A percentile compares a stretch with the other conserved stretches of the same genome.
Evolutionary conservation across 1,140 invertebrate species (phyloP).

Genomic region (Conus ventricosus): DNA sequence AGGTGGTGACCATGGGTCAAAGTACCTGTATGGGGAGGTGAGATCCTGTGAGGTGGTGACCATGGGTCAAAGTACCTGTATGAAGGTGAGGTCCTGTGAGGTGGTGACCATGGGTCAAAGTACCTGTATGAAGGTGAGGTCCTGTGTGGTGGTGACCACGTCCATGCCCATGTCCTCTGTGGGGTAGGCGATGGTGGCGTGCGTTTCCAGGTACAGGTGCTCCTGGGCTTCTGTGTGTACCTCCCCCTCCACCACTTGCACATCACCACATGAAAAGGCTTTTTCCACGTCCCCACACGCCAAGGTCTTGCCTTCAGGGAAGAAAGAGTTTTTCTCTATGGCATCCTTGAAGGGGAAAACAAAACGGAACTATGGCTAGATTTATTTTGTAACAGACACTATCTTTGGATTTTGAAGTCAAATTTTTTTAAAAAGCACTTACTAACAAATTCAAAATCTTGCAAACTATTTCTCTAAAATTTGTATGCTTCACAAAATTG

Average conservation of each 20-base stretch:
- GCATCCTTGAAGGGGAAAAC: constrained; percentile 30
- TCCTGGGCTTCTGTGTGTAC: constrained; percentile 94
- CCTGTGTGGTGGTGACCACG: constrained; percentile 85
- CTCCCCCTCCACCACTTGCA: constrained; percentile 76
- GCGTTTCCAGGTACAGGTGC: constrained; percentile 96
- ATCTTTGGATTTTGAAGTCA: too few relatives aligned
- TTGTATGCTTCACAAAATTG: too few relatives aligned
- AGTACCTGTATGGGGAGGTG: too few relatives aligned
- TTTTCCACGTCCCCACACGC: constrained; percentile 82
- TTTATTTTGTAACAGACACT: too few relatives aligned
- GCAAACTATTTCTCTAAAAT: too few relatives aligned
- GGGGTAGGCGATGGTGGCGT: constrained; percentile 83
- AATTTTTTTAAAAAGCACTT: too few relatives aligned
- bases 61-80: too few relatives aligned
- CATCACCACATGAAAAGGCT: constrained; percentile 80
- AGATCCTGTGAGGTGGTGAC: too few relatives aligned
- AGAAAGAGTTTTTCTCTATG: constrained; percentile 49
- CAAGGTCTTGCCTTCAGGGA: constrained; percentile 34
- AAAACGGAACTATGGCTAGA: too few relatives aligned
- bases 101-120: too few relatives aligned
- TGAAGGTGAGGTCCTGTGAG: too few relatives aligned
- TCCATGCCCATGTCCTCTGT: constrained; percentile 90
- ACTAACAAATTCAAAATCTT: too few relatives aligned
- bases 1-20: constrained; percentile 86
- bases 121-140: constrained; percentile 84